A percentile compares a stretch with the other conserved stretches of the same genome.
Evolutionary conservation across 2,797 vertebrate genomes (phyloP).

Genomic region (Meda fulgida): DNA sequence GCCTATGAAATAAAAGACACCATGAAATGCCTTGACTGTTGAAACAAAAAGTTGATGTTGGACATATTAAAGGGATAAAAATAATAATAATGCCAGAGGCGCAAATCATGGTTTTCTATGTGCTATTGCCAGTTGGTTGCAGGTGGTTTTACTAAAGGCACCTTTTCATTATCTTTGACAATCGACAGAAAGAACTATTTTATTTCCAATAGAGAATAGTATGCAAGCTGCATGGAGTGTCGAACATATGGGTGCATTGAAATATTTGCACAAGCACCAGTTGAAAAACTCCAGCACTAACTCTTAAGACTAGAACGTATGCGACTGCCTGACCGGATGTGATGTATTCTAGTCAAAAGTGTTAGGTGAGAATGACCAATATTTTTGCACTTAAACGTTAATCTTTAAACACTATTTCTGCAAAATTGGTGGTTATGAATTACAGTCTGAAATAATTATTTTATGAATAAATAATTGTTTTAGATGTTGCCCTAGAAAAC

Average conservation of each 20-base stretch:
- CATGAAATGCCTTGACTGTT: background rate
- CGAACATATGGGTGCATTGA: background rate
- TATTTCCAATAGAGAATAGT: too few relatives aligned
- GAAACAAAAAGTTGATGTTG: background rate
- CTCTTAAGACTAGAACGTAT: background rate
- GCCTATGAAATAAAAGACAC: background rate
- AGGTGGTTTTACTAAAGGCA: background rate
- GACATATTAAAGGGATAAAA: background rate
- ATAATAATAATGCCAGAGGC: background rate
- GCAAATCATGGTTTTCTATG: background rate
- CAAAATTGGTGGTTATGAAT: background rate
- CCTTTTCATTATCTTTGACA: background rate
- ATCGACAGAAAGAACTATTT: too few relatives aligned
- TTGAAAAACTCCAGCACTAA: background rate
- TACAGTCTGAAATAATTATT: background rate
- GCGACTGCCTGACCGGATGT: background rate
- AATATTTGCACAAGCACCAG: background rate
- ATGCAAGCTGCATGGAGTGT: background rate
- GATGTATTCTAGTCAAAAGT: background rate
- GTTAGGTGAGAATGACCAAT: background rate
- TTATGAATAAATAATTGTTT: background rate
- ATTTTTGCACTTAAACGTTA: background rate
- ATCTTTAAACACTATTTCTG: background rate
- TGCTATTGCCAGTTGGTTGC: background rate
- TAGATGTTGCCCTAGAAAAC: background rate